These are phyloP conservation scores for Gobionotothen gibberifrons DNA, from an alignment of 2,797 vertebrate genomes.

Conservation along the genomic window DNA sequence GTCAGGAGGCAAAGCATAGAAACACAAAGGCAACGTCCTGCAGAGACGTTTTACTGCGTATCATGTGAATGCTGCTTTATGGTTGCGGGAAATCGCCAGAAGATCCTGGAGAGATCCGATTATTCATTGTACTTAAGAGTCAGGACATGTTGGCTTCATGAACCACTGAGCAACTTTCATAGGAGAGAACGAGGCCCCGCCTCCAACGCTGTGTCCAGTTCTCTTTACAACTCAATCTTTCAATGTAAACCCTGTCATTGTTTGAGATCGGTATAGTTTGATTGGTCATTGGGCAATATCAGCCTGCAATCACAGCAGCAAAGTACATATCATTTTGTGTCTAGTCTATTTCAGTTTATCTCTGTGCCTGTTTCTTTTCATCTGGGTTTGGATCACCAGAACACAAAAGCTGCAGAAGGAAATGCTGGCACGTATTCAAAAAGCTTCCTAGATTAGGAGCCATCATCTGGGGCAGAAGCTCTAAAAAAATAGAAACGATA, in stretches of 20 bases:
- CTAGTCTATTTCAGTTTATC: slow-evolving; percentile 31
- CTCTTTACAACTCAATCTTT: too few species aligned
- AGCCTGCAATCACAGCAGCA: slow-evolving; percentile 6
- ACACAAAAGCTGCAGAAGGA: slow-evolving; percentile 48
- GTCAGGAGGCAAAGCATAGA: too few species aligned
- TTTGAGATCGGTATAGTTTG: slow-evolving; percentile 7
- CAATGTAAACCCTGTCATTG: slow-evolving; percentile 18
- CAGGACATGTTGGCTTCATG: too few species aligned
- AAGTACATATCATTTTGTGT: slow-evolving; percentile 19
- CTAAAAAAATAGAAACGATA: slow-evolving; percentile 35
- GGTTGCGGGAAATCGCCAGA: too few species aligned
- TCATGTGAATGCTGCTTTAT: too few species aligned
- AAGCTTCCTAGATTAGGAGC: slow-evolving; percentile 56
- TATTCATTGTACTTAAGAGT: too few species aligned
- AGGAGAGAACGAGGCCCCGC: too few species aligned
- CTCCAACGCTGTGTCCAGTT: too few species aligned
- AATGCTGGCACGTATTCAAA: slow-evolving; percentile 28
- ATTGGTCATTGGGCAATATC: slow-evolving; percentile 22
- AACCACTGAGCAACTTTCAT: too few species aligned
- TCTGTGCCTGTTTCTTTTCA: slow-evolving; percentile 27
- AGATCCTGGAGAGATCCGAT: too few species aligned
- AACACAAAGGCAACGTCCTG: too few species aligned
- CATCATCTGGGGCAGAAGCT: slow-evolving; percentile 55
- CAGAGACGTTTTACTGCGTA: too few species aligned
- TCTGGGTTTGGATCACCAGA: slow-evolving; percentile 36